Percentiles rank a stretch among this genome's conserved stretches.
Evolutionary conservation across 2,113 vertebrate species (phyloP).

Genomic region (Poicephalus gulielmi): DNA sequence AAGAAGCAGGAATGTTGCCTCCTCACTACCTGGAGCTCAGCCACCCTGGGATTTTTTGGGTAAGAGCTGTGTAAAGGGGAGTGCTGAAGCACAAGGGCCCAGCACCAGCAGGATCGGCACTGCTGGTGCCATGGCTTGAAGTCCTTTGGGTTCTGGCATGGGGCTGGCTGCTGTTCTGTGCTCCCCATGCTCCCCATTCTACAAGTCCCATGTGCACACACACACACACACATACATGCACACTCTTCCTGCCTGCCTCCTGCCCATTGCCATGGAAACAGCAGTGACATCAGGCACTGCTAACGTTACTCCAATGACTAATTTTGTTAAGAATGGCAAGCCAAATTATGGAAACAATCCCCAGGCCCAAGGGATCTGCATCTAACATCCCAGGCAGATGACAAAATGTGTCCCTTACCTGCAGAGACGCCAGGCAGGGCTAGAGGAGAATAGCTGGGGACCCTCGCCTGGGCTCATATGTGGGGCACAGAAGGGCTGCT

Average conservation of each 20-base stretch:
- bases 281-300: constrained; percentile 1
- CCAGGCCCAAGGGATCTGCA: not conserved
- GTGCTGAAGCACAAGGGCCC: not conserved
- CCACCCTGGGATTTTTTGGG: fast-evolving
- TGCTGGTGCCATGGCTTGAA: not conserved
- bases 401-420: not conserved
- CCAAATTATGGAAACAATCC: not conserved
- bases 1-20: not conserved
- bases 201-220: not conserved
- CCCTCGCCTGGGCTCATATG: too few relatives aligned
- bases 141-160: not conserved
- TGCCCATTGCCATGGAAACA: constrained; percentile 35
- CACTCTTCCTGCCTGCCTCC: not conserved
- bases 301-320: not conserved
- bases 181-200: not conserved
- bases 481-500: not conserved
- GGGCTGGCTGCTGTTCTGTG: not conserved
- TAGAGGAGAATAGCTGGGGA: not conserved
- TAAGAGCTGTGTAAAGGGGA: not conserved
- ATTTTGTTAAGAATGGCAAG: not conserved
- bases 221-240: not conserved
- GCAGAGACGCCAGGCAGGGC: not conserved
- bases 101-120: not conserved
- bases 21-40: not conserved
- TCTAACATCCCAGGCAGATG: not conserved